Conservation (phyloP, 2,797 vertebrate genomes). For the Cuculus canorus region DNA sequence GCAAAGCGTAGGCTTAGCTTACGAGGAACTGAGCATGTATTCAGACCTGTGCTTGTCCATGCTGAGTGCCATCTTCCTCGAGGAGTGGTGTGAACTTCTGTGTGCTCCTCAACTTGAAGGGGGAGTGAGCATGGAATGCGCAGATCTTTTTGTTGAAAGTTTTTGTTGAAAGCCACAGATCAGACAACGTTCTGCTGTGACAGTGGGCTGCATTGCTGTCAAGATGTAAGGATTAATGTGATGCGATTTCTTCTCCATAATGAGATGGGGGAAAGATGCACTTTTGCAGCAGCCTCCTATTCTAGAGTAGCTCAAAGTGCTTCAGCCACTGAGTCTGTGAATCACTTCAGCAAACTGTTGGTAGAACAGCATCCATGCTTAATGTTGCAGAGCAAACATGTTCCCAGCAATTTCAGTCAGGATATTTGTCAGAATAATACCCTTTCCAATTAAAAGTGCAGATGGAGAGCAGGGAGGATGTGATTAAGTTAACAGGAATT, state of each 20-base stretch:
- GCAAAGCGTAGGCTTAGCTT: not conserved
- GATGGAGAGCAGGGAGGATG: conserved; percentile 39
- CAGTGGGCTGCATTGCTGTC: not conserved
- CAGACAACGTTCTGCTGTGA: not conserved
- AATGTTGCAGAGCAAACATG: not conserved
- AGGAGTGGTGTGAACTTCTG: not conserved
- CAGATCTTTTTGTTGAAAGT: not conserved
- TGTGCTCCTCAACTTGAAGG: not conserved
- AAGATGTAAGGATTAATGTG: not conserved
- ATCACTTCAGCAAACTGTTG: conserved; percentile 39
- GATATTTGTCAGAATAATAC: conserved; percentile 21
- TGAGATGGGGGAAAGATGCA: not conserved
- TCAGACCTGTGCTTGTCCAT: not conserved
- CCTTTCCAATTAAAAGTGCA: conserved; percentile 22
- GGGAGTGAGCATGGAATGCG: accelerated
- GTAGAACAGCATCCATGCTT: not conserved
- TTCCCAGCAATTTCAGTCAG: not conserved
- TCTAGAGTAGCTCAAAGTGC: not conserved
- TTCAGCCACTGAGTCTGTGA: not conserved
- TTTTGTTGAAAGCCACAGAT: not conserved
- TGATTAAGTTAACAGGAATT: conserved; percentile 54
- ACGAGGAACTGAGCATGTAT: not conserved
- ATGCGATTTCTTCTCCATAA: not conserved
- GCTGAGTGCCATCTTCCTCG: not conserved
- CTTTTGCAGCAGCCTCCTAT: not conserved